Evolutionary conservation across 2,797 vertebrate species (phyloP).

Genomic region (Pangasius macronema): DNA sequence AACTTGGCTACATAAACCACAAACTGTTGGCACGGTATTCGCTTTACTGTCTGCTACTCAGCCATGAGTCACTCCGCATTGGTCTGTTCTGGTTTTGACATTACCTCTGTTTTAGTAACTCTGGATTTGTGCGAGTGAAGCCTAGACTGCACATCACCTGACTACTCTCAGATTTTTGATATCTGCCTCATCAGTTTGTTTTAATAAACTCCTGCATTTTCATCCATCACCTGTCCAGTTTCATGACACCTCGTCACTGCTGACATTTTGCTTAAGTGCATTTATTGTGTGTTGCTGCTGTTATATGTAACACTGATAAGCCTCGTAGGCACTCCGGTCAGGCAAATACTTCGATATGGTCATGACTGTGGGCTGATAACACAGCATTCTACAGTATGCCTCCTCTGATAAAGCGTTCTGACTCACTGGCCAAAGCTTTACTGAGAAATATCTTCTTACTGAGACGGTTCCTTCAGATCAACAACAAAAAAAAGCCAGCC

Average conservation of each 20-base stretch:
- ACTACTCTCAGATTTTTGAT: neutral
- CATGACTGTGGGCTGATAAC: slow-evolving; percentile 40
- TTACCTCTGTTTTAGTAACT: neutral
- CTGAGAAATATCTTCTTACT: slow-evolving; percentile 14
- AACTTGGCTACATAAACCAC: neutral
- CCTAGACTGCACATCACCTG: neutral
- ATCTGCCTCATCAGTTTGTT: neutral
- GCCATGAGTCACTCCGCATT: neutral
- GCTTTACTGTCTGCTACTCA: neutral
- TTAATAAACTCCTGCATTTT: neutral
- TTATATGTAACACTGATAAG: slow-evolving; percentile 22
- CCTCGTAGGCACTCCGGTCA: slow-evolving; percentile 11
- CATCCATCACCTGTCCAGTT: neutral
- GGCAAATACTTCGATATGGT: slow-evolving; percentile 12
- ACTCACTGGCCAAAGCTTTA: slow-evolving; percentile 35
- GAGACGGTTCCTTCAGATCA: neutral
- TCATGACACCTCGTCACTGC: neutral
- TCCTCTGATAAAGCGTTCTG: slow-evolving; percentile 45
- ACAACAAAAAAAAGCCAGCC: neutral
- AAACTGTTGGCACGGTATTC: neutral
- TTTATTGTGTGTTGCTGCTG: slow-evolving; percentile 11
- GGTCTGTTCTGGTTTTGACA: neutral
- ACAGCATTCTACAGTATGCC: slow-evolving; percentile 16
- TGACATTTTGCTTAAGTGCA: slow-evolving; percentile 17
- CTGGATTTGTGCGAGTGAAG: neutral